Evolutionary conservation across 2,797 vertebrate genomes (phyloP).

Genomic region (Avahi laniger): DNA sequence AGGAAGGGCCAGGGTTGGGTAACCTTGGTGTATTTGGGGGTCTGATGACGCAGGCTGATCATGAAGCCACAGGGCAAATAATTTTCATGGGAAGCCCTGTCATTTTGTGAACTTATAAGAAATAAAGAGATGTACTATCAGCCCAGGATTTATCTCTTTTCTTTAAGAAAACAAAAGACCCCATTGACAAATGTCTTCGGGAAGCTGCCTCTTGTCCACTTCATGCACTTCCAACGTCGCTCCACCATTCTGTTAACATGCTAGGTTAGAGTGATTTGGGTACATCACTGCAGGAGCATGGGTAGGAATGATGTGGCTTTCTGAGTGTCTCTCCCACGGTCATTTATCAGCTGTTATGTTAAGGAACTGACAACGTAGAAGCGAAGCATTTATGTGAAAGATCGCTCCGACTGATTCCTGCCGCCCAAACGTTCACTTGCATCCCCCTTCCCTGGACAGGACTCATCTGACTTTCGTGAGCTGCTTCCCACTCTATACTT

Average conservation of each 20-base stretch:
- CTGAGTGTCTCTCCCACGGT: constrained; percentile 45
- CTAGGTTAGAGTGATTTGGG: constrained; percentile 62
- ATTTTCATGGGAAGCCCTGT: constrained; percentile 79
- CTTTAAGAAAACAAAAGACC: constrained; percentile 63
- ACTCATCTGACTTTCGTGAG: neutral
- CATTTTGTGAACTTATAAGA: constrained; percentile 78
- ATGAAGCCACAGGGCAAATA: constrained; percentile 65
- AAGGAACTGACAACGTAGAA: constrained; percentile 45
- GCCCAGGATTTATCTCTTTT: constrained; percentile 75
- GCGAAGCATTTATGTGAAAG: constrained; percentile 24
- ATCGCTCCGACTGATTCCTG: neutral
- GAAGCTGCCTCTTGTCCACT: constrained; percentile 70
- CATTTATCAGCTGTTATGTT: constrained; percentile 59
- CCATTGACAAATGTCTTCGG: constrained; percentile 69
- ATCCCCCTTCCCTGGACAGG: neutral
- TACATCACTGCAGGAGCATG: neutral
- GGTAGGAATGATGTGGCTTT: neutral
- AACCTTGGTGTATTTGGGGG: constrained; percentile 63
- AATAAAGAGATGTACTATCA: constrained; percentile 74
- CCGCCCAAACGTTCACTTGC: fast-evolving
- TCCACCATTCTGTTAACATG: constrained; percentile 60
- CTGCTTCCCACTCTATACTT: neutral
- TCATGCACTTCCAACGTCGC: constrained; percentile 68
- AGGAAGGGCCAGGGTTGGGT: constrained; percentile 37
- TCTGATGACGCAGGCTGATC: constrained; percentile 72